phyloP scores from a whole-genome alignment of 2,888 invertebrate species.

The Phengaris arion region DNA sequence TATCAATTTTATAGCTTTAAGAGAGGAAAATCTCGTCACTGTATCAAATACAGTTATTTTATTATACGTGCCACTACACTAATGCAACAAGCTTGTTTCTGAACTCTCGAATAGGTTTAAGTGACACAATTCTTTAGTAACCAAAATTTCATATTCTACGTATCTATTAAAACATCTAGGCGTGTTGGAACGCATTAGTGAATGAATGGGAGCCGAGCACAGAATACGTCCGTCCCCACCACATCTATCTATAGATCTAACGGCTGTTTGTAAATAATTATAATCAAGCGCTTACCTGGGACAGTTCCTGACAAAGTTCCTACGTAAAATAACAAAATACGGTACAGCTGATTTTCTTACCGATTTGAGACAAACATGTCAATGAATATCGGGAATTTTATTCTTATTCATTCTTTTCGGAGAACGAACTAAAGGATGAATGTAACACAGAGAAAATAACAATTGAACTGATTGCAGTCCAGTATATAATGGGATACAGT shows the following conservation, averaged over 20 bases:
- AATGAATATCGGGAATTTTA: neutral
- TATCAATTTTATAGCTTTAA: constrained; percentile 72
- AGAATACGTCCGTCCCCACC: constrained; percentile 20
- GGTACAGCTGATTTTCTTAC: neutral
- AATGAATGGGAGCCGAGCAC: neutral
- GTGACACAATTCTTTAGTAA: constrained; percentile 27
- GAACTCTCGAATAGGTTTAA: constrained; percentile 29
- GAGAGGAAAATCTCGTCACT: constrained; percentile 63
- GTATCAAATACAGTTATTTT: constrained; percentile 68
- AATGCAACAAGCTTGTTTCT: constrained; percentile 41
- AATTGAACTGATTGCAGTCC: no score
- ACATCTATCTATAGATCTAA: no score
- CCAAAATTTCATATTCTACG: neutral
- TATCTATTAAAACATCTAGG: neutral
- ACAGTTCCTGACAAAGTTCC: constrained; percentile 21
- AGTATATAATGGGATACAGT: no score
- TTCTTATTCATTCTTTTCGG: no score
- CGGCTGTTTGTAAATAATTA: neutral
- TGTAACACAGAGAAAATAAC: no score
- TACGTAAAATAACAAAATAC: neutral
- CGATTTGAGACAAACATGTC: neutral
- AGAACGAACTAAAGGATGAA: no score
- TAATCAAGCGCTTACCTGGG: constrained; percentile 3
- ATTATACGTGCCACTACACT: constrained; percentile 63
- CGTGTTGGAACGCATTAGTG: neutral